Evolutionary conservation across 2,797 vertebrate species (phyloP).

Genomic region (Artibeus lituratus): DNA sequence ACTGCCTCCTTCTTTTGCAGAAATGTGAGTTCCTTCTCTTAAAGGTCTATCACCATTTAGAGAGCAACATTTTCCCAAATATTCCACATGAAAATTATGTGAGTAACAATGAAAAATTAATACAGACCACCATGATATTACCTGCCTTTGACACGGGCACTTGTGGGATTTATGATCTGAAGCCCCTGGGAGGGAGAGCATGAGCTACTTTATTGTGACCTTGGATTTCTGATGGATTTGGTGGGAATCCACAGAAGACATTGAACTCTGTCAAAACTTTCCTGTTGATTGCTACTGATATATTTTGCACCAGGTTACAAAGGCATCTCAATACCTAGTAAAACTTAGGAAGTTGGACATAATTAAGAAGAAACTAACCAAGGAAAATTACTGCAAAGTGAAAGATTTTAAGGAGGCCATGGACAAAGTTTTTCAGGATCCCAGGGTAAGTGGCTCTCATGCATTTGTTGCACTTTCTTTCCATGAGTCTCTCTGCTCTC

Average conservation of each 20-base stretch:
- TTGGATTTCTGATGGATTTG: neutral
- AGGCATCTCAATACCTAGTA: neutral
- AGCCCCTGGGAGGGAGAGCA: no score
- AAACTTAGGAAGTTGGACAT: neutral
- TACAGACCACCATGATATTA: neutral
- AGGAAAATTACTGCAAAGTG: neutral
- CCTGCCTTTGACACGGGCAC: neutral
- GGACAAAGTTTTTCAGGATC: no score
- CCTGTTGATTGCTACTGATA: neutral
- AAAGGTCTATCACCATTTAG: slow-evolving; percentile 35
- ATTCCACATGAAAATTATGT: slow-evolving; percentile 45
- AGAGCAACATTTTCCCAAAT: slow-evolving; percentile 45
- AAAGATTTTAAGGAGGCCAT: neutral
- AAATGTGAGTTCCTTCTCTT: slow-evolving; percentile 68
- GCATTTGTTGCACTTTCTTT: neutral
- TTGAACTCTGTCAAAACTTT: neutral
- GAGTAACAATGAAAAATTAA: slow-evolving; percentile 5
- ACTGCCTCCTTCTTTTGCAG: slow-evolving; percentile 42
- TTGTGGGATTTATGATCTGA: neutral
- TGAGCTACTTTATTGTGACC: accelerated
- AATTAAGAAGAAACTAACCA: slow-evolving; percentile 24
- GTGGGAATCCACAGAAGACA: neutral
- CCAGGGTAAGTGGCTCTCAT: neutral
- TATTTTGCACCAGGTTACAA: neutral
- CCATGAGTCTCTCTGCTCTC: neutral